These are phyloP conservation scores for Anhinga rufa DNA, from an alignment of 2,113 vertebrate genomes.

Conservation along the genomic window DNA sequence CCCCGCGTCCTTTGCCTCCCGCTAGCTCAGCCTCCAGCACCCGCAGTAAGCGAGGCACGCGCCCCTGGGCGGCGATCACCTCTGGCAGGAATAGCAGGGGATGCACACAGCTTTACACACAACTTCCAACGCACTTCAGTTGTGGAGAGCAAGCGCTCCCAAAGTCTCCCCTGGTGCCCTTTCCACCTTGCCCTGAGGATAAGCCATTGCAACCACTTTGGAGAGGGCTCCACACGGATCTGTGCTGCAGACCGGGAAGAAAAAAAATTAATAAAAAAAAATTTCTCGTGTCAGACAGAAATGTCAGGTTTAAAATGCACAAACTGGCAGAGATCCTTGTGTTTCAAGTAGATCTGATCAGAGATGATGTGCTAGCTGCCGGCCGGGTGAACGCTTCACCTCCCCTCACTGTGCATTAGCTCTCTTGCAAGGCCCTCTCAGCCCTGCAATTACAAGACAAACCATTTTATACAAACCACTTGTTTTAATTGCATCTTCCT, in stretches of 20 bases:
- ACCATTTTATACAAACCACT: not conserved
- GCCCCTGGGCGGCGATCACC: accelerated
- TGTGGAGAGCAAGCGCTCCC: not conserved
- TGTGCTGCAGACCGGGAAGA: accelerated
- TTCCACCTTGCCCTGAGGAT: not conserved
- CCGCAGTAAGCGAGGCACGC: accelerated
- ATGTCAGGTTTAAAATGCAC: not conserved
- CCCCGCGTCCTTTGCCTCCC: not conserved
- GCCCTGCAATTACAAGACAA: not conserved
- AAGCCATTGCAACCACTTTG: not conserved
- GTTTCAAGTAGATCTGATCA: not conserved
- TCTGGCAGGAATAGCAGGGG: no score
- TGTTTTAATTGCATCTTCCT: not conserved
- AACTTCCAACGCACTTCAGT: not conserved
- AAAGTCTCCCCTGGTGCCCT: not conserved
- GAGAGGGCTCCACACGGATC: accelerated
- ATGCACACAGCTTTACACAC: not conserved
- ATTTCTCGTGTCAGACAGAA: not conserved
- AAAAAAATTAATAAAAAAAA: no score
- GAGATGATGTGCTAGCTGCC: not conserved
- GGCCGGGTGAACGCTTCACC: accelerated
- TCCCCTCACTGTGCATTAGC: not conserved
- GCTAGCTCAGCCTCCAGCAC: not conserved
- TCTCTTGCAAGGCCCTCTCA: not conserved
- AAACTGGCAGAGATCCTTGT: not conserved